phyloP scores from a whole-genome alignment of 2,113 vertebrate genomes.

The Misgurnus mizolepis region DNA sequence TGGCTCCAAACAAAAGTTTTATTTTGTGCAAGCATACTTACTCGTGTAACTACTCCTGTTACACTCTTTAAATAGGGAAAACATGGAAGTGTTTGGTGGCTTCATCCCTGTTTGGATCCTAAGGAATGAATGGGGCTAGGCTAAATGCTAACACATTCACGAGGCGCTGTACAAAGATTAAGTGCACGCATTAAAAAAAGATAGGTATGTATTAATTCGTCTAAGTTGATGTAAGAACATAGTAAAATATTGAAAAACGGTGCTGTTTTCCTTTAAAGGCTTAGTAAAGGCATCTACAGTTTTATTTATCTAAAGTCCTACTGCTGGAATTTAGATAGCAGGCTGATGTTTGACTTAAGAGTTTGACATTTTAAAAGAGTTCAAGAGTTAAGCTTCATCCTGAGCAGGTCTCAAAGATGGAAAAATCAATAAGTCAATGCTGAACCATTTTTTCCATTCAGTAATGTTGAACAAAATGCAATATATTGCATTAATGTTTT shows the following conservation, averaged over 20 bases:
- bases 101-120: too few relatives aligned
- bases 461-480: conserved; percentile 1
- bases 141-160: neutral
- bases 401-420: neutral
- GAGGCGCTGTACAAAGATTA: neutral
- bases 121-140: too few relatives aligned
- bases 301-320: neutral
- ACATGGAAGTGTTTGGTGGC: too few relatives aligned
- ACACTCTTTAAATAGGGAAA: too few relatives aligned
- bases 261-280: neutral
- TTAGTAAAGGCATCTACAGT: neutral
- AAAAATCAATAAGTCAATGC: conserved; percentile 28
- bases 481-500: neutral
- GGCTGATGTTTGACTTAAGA: neutral
- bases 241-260: too few relatives aligned
- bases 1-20: too few relatives aligned
- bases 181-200: too few relatives aligned
- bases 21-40: too few relatives aligned
- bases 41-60: too few relatives aligned
- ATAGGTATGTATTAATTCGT: too few relatives aligned
- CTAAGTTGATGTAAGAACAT: too few relatives aligned
- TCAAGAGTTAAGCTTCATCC: neutral
- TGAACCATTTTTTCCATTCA: conserved; percentile 4
- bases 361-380: conserved; percentile 8
- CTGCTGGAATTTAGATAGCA: conserved; percentile 2